Conservation (phyloP, 2,113 vertebrate genomes). For the Piprites chloris region DNA sequence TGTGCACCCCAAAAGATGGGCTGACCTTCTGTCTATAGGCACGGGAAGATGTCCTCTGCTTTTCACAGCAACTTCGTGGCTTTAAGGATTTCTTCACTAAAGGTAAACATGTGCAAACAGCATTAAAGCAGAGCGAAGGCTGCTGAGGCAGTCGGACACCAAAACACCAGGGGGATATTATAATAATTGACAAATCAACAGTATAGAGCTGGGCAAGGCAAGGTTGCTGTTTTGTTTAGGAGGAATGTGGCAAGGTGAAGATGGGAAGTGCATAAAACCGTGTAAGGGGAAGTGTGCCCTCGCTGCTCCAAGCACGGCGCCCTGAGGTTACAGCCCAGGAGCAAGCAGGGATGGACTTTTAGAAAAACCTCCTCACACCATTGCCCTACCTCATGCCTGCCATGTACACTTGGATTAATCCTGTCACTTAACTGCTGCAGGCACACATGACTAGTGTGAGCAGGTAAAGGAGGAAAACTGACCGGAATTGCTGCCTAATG, state of each 20-base stretch:
- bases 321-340: rapidly evolving
- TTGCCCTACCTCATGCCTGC: neutral
- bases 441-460: neutral
- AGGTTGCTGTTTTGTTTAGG: neutral
- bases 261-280: neutral
- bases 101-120: neutral
- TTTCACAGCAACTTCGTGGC: neutral
- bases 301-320: neutral
- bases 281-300: rapidly evolving
- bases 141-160: neutral
- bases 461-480: neutral
- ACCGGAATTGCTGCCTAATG: neutral
- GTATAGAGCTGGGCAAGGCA: neutral
- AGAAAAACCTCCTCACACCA: neutral
- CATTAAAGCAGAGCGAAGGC: neutral
- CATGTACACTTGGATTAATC: neutral
- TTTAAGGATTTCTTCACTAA: neutral
- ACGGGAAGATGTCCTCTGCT: neutral
- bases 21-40: neutral
- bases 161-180: neutral
- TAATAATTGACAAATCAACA: neutral
- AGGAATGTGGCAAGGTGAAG: neutral
- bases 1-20: neutral
- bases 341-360: neutral
- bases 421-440: neutral